Evolutionary conservation across 2,888 invertebrate genomes (phyloP).

Genomic region (Phoenoteleia sp.): DNA sequence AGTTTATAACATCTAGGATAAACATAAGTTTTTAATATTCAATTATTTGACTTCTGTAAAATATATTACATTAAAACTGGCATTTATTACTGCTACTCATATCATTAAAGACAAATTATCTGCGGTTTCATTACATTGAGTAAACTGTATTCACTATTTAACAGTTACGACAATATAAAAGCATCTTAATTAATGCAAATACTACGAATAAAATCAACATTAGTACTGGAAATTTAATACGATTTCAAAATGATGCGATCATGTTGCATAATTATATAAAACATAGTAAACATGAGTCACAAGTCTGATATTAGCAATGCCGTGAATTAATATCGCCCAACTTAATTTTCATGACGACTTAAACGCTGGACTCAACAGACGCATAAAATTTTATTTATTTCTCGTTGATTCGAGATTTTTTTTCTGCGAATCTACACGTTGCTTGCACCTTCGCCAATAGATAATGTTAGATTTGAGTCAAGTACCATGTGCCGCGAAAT

Average conservation of each 20-base stretch:
- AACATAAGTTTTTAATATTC: too few species aligned
- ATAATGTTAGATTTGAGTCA: constrained; percentile 73
- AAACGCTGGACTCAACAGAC: constrained; percentile 1
- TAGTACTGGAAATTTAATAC: background rate
- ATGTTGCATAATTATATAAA: background rate
- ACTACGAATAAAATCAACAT: too few species aligned
- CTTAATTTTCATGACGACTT: constrained; percentile 30
- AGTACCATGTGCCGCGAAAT: constrained; percentile 74
- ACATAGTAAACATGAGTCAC: constrained; percentile 4
- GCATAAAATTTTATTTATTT: constrained; percentile 36
- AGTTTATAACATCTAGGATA: too few species aligned
- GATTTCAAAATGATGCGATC: background rate
- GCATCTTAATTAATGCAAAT: too few species aligned
- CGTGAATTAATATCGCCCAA: constrained; percentile 8
- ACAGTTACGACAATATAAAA: too few species aligned
- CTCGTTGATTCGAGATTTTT: constrained; percentile 4
- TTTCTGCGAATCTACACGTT: constrained; percentile 71
- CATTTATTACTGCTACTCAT: too few species aligned
- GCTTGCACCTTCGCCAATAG: constrained; percentile 84
- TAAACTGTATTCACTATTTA: too few species aligned
- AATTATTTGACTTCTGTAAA: too few species aligned
- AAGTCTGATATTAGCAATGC: background rate
- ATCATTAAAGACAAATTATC: too few species aligned
- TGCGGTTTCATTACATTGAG: too few species aligned
- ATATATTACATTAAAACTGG: too few species aligned